Conservation (phyloP, 1,140 invertebrate species). For the Musca vetustissima region DNA sequence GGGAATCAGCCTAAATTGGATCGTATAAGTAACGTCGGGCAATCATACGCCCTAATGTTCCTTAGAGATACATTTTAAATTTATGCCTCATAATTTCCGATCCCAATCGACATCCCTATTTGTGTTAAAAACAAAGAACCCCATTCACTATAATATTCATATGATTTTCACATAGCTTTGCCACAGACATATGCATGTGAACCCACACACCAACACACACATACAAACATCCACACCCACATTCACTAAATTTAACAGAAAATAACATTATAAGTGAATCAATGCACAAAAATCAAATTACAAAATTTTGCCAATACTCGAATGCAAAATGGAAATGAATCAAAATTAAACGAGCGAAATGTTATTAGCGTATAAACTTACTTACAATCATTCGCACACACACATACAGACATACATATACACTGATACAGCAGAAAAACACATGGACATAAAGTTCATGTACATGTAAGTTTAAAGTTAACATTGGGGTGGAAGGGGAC, state of each 20-base stretch:
- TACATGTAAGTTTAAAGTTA: not conserved
- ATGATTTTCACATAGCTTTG: too few species aligned
- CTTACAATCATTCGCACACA: not conserved
- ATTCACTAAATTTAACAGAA: constrained; percentile 20
- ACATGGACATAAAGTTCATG: not conserved
- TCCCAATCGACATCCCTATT: too few species aligned
- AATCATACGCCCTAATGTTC: too few species aligned
- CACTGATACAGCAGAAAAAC: not conserved
- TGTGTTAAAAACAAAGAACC: too few species aligned
- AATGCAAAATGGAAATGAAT: constrained; percentile 21
- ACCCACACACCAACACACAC: not conserved
- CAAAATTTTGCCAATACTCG: constrained; percentile 15
- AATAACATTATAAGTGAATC: constrained; percentile 23
- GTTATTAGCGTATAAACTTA: constrained; percentile 10
- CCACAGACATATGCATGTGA: not conserved
- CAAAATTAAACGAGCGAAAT: constrained; percentile 21
- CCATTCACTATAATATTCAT: too few species aligned
- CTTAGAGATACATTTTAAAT: too few species aligned
- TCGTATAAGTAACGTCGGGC: too few species aligned
- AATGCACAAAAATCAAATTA: constrained; percentile 23
- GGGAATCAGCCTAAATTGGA: too few species aligned
- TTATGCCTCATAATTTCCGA: too few species aligned
- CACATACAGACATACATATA: not conserved
- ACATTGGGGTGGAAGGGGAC: too few species aligned
- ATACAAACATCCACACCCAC: not conserved